A percentile compares a stretch with the other conserved stretches of the same genome.
Conservation (phyloP, 1,140 invertebrate species). For the Pteromalus puparum region DNA sequence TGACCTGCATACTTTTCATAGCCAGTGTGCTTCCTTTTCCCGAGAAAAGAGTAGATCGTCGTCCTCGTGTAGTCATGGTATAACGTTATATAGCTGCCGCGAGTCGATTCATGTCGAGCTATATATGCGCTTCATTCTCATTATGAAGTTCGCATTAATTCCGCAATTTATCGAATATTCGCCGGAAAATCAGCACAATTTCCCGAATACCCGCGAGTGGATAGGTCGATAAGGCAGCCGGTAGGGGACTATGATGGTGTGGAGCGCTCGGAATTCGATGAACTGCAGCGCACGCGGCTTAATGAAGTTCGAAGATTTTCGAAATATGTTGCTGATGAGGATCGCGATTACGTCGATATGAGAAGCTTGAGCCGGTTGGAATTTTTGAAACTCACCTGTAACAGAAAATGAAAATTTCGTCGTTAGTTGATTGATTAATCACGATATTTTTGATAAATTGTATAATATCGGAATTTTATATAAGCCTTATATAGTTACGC, state of each 20-base stretch:
- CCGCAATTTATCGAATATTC: conserved; percentile 42
- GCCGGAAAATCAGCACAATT: conserved; percentile 31
- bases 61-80: neutral
- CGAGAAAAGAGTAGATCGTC: neutral
- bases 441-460: too few relatives aligned
- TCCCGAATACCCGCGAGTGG: neutral
- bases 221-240: neutral
- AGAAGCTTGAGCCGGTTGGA: neutral
- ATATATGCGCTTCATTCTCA: neutral
- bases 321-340: neutral
- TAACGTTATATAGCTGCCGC: too few relatives aligned
- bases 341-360: neutral
- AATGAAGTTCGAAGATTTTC: conserved; percentile 13
- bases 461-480: too few relatives aligned
- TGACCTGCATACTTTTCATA: conserved; percentile 48
- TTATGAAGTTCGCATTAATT: conserved; percentile 37
- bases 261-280: neutral
- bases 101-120: neutral
- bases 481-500: too few relatives aligned
- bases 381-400: conserved; percentile 21
- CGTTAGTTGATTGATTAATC: too few relatives aligned
- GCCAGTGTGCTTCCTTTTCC: neutral
- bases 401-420: neutral
- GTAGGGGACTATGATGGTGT: too few relatives aligned
- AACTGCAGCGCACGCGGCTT: neutral